A percentile compares a stretch with the other conserved stretches of the same genome.
Conservation (phyloP, 2,797 vertebrate genomes). For the Scyliorhinus canicula region DNA sequence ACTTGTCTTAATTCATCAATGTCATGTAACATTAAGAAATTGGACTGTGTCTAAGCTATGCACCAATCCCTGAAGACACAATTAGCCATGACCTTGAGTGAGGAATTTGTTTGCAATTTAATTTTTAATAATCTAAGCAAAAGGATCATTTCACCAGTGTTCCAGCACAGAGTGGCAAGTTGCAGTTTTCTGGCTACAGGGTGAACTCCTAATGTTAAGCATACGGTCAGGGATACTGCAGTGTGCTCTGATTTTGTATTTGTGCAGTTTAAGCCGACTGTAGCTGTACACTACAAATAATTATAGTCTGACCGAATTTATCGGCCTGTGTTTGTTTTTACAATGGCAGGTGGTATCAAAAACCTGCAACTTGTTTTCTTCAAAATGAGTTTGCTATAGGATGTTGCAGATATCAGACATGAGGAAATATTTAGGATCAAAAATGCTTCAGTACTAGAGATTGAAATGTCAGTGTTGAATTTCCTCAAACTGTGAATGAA, state of each 20-base stretch:
- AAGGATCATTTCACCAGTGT: background rate
- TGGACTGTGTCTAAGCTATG: background rate
- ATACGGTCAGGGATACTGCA: background rate
- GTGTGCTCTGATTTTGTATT: too few relatives aligned
- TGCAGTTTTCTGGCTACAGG: background rate
- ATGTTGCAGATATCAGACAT: background rate
- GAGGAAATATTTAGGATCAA: conserved; percentile 3
- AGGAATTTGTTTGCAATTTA: background rate
- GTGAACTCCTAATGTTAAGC: background rate
- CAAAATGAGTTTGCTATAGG: background rate
- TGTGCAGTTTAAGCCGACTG: background rate
- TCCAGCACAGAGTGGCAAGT: background rate
- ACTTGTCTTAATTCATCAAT: background rate
- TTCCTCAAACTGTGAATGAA: conserved; percentile 43
- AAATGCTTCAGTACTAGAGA: background rate
- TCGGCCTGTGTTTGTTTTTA: conserved; percentile 6
- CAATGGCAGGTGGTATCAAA: background rate
- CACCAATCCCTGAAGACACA: background rate
- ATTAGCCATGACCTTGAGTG: background rate
- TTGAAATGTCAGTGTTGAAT: background rate
- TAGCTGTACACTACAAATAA: background rate
- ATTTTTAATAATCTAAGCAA: background rate
- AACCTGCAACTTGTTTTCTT: background rate
- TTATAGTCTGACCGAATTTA: background rate
- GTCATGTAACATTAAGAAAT: background rate